A percentile compares a stretch with the other conserved stretches of the same genome.
These are phyloP conservation scores for Elephas maximus DNA, from an alignment of 2,113 vertebrate species.

Conservation along the genomic window DNA sequence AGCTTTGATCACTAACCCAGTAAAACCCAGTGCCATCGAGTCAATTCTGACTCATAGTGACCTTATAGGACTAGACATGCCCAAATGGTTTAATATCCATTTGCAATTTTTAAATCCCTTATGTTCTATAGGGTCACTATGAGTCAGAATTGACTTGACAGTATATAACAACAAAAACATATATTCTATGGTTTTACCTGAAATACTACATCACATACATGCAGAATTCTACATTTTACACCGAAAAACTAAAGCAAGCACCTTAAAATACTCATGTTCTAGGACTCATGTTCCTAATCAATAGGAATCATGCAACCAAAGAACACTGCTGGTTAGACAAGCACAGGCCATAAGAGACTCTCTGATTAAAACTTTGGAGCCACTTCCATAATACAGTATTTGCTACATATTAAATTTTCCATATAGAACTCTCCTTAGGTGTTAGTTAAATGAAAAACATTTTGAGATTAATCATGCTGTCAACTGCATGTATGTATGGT, in stretches of 20 bases:
- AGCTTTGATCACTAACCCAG: not conserved
- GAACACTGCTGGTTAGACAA: not conserved
- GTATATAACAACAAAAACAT: no score
- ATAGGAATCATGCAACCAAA: not conserved
- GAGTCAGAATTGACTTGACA: no score
- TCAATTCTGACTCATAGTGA: no score
- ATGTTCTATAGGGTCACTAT: not conserved
- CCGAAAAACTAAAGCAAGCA: not conserved
- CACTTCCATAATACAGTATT: not conserved
- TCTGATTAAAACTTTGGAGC: constrained; percentile 5
- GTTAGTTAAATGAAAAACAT: constrained; percentile 12
- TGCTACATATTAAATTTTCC: constrained; percentile 21
- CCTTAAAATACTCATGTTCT: not conserved
- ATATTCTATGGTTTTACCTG: not conserved
- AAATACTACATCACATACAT: constrained; percentile 9
- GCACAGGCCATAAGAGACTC: not conserved
- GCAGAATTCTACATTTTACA: not conserved
- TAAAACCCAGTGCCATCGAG: no score
- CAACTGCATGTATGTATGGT: not conserved
- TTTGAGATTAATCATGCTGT: not conserved
- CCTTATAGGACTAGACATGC: not conserved
- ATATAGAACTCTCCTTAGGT: not conserved
- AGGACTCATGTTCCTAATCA: not conserved
- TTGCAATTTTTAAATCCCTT: constrained; percentile 34
- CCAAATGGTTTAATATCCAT: not conserved